Percentiles rank a stretch among this genome's conserved stretches.
Conservation (phyloP, 2,113 vertebrate species). For the Esox niger region DNA sequence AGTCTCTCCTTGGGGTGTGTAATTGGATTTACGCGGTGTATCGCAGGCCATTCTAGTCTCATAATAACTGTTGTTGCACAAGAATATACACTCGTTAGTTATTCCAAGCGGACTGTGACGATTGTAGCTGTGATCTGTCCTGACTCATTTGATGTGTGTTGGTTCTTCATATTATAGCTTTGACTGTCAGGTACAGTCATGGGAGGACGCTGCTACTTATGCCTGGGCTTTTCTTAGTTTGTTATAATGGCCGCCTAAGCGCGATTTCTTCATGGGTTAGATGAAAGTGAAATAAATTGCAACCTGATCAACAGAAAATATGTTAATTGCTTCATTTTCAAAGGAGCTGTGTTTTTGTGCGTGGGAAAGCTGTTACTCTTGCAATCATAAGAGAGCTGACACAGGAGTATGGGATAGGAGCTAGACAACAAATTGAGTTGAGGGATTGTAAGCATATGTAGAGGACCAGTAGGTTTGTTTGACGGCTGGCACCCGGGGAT, state of each 20-base stretch:
- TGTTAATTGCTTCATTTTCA: background rate
- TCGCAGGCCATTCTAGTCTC: too few species aligned
- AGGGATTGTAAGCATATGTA: background rate
- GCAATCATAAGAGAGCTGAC: conserved; percentile 5
- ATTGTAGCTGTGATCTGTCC: too few species aligned
- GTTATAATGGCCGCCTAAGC: background rate
- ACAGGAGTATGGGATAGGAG: background rate
- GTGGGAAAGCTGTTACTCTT: conserved; percentile 9
- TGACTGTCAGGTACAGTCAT: too few species aligned
- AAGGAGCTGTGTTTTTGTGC: too few species aligned
- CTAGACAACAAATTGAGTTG: conserved; percentile 4
- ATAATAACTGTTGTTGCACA: too few species aligned
- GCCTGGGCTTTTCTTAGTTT: too few species aligned
- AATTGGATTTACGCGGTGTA: background rate
- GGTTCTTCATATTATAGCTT: background rate
- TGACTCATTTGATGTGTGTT: background rate
- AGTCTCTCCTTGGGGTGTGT: background rate
- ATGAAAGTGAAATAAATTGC: background rate
- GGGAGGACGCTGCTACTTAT: too few species aligned
- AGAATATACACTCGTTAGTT: background rate
- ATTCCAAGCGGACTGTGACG: too few species aligned
- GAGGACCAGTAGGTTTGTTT: conserved; percentile 19
- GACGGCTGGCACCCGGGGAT: conserved; percentile 56
- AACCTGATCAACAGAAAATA: background rate
- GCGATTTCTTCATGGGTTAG: background rate